A percentile compares a stretch with the other conserved stretches of the same genome.
Conservation (phyloP, 2,797 vertebrate species). For the Sebastolobus alascanus region DNA sequence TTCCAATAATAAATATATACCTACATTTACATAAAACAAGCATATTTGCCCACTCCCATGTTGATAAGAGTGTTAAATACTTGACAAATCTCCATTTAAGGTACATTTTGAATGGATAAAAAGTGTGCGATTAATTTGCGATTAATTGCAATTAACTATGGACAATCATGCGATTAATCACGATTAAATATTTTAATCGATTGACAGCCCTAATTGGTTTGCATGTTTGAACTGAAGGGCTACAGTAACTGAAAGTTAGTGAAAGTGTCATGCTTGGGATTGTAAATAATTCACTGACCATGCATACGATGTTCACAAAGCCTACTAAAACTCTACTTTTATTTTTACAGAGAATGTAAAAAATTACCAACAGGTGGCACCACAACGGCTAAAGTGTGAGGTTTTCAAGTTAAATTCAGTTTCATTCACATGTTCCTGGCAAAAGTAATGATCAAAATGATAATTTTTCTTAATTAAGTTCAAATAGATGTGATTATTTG, state of each 20-base stretch:
- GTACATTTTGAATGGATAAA: no score
- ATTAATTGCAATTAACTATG: no score
- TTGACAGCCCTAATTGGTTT: background rate
- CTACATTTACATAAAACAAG: no score
- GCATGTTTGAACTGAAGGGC: background rate
- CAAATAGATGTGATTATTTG: background rate
- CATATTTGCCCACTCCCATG: no score
- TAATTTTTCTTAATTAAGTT: background rate
- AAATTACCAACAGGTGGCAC: background rate
- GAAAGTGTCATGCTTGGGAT: background rate
- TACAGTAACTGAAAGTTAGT: background rate
- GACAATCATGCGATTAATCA: fast-evolving
- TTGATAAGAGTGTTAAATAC: no score
- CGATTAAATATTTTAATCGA: no score
- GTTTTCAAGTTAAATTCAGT: background rate
- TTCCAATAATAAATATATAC: no score
- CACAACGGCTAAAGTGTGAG: background rate
- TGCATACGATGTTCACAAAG: no score
- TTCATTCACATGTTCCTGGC: background rate
- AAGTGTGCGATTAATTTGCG: no score
- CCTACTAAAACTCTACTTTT: background rate
- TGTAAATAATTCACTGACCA: background rate
- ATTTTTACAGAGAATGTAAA: background rate
- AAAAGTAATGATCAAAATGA: background rate
- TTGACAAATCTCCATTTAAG: no score